A percentile compares a stretch with the other conserved stretches of the same genome.
Conservation (phyloP, 1,140 invertebrate species). For the Calliphora vicina region DNA sequence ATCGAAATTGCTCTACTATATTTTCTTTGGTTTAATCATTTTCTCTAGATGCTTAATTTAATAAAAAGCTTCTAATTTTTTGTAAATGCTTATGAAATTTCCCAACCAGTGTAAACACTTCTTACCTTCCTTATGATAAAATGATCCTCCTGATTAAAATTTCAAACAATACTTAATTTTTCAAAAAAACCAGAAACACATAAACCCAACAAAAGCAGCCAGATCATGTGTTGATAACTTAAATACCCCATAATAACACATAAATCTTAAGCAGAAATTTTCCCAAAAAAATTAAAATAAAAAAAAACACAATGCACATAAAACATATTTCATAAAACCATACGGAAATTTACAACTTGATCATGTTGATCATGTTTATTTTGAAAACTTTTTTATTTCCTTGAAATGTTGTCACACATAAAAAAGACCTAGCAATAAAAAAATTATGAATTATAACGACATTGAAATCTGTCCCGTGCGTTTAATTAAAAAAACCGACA, state of each 20-base stretch:
- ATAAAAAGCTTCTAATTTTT: neutral
- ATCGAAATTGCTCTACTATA: too few species aligned
- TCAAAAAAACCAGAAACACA: too few species aligned
- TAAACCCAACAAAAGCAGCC: neutral
- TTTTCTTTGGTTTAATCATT: too few species aligned
- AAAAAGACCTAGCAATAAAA: neutral
- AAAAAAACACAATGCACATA: neutral
- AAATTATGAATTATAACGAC: slow-evolving; percentile 10
- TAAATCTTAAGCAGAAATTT: neutral
- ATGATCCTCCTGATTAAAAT: neutral
- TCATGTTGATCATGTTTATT: neutral
- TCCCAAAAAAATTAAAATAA: neutral
- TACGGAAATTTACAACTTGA: neutral
- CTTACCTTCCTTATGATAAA: neutral
- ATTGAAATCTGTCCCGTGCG: slow-evolving; percentile 29
- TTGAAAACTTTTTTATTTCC: neutral
- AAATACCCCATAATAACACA: slow-evolving; percentile 28
- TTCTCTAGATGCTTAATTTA: too few species aligned
- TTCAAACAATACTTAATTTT: neutral
- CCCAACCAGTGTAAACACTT: neutral
- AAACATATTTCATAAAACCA: neutral
- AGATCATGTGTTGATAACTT: slow-evolving; percentile 24
- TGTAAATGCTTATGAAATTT: neutral
- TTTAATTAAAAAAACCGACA: slow-evolving; percentile 18
- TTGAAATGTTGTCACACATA: neutral